Conservation (phyloP, 2,888 invertebrate genomes). For the Chymomyza fuscimana region DNA sequence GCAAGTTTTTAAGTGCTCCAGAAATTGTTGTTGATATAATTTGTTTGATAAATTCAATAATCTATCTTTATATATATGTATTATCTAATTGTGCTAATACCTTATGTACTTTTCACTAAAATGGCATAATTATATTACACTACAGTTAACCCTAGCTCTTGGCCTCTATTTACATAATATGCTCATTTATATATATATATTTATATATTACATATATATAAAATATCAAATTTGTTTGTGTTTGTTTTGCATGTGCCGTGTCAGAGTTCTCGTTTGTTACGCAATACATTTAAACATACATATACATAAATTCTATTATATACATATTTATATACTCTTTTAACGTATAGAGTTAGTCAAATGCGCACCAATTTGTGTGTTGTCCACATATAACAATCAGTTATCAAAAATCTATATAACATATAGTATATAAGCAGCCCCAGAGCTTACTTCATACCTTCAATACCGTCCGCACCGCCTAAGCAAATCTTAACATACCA, state of each 20-base stretch:
- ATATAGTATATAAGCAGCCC: too few species aligned
- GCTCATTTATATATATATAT: conserved; percentile 36
- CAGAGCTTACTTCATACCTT: not conserved
- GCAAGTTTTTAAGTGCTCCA: conserved; percentile 37
- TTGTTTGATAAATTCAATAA: conserved; percentile 21
- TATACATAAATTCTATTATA: not conserved
- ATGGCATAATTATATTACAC: not conserved
- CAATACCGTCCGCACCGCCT: not conserved
- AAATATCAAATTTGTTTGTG: conserved; percentile 62
- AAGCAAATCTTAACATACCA: not conserved
- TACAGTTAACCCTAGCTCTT: not conserved
- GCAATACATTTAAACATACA: conserved; percentile 6
- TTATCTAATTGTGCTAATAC: conserved; percentile 72
- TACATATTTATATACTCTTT: not conserved
- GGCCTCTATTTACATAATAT: conserved; percentile 20
- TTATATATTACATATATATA: not conserved
- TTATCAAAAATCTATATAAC: not conserved
- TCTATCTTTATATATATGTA: conserved; percentile 33
- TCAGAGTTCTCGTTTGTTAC: conserved; percentile 40
- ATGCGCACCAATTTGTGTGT: conserved; percentile 8
- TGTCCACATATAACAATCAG: not conserved
- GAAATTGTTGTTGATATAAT: conserved; percentile 71
- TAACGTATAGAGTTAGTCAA: conserved; percentile 3
- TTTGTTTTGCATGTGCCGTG: conserved; percentile 74
- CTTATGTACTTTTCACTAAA: not conserved